Percentiles rank a stretch among this genome's conserved stretches.
Evolutionary conservation across 2,888 invertebrate species (phyloP).

Genomic region (Pycnomerus fuliginosus): DNA sequence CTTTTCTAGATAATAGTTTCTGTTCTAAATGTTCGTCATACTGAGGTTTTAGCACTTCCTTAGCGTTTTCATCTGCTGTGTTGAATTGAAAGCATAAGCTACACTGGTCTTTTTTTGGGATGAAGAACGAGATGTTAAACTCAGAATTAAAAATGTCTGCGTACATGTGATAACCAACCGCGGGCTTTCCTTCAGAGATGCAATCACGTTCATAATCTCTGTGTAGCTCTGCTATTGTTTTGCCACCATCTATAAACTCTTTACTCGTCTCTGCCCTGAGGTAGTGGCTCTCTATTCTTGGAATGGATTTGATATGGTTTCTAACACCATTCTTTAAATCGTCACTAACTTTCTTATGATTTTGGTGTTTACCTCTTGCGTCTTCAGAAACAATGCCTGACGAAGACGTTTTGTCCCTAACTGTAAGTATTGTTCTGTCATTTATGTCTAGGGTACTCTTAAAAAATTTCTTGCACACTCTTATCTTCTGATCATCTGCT

Average conservation of each 20-base stretch:
- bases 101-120: slow-evolving; percentile 28
- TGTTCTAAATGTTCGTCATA: slow-evolving; percentile 26
- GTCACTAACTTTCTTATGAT: background rate
- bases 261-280: background rate
- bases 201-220: slow-evolving; percentile 29
- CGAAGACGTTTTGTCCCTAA: background rate
- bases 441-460: slow-evolving; percentile 1
- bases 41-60: slow-evolving; percentile 15
- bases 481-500: background rate
- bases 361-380: background rate
- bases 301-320: background rate
- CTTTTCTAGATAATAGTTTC: slow-evolving; percentile 25
- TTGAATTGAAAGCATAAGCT: slow-evolving; percentile 16
- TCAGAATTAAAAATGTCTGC: slow-evolving; percentile 23
- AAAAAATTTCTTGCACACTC: slow-evolving; percentile 1
- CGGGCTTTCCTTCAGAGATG: slow-evolving; percentile 14
- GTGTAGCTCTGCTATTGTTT: slow-evolving; percentile 29
- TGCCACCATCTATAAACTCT: slow-evolving; percentile 32
- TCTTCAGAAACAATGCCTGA: slow-evolving; percentile 3
- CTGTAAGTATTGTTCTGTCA: background rate
- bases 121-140: slow-evolving; percentile 27
- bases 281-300: slow-evolving; percentile 3
- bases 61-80: slow-evolving; percentile 16
- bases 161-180: slow-evolving; percentile 22
- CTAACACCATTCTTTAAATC: background rate